A percentile compares a stretch with the other conserved stretches of the same genome.
phyloP scores from a whole-genome alignment of 2,113 vertebrate species.

The Gymnarchus niloticus region DNA sequence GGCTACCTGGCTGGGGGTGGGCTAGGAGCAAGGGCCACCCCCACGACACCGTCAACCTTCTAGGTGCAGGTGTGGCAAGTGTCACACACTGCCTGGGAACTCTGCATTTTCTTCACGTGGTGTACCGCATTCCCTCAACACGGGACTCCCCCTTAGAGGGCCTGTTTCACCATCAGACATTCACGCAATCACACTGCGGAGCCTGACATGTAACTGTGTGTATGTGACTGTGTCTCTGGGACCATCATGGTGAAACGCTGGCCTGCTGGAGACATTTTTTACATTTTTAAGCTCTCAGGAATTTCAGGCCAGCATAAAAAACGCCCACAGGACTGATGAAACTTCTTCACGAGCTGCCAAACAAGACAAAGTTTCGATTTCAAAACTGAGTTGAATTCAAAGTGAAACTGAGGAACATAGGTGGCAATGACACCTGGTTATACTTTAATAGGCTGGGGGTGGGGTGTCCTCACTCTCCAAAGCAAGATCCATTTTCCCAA shows the following conservation, averaged over 20 bases:
- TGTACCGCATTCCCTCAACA: too few species aligned
- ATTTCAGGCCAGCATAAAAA: not conserved
- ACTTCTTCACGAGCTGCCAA: not conserved
- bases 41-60: not conserved
- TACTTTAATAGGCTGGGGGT: not conserved
- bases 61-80: not conserved
- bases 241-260: not conserved
- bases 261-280: not conserved
- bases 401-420: not conserved
- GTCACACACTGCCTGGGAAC: not conserved
- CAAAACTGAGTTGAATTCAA: not conserved
- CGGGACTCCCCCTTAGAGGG: not conserved
- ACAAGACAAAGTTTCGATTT: not conserved
- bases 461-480: too few species aligned
- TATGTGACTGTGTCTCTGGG: not conserved
- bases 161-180: not conserved
- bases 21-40: not conserved
- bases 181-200: not conserved
- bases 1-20: not conserved
- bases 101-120: too few species aligned
- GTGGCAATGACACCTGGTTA: not conserved
- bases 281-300: not conserved
- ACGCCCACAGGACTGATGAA: not conserved
- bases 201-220: not conserved
- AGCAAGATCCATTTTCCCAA: not conserved